Base-by-base conservation (phyloP, 1,140 invertebrate genomes). In the Drosophila trapezifrons region DNA sequence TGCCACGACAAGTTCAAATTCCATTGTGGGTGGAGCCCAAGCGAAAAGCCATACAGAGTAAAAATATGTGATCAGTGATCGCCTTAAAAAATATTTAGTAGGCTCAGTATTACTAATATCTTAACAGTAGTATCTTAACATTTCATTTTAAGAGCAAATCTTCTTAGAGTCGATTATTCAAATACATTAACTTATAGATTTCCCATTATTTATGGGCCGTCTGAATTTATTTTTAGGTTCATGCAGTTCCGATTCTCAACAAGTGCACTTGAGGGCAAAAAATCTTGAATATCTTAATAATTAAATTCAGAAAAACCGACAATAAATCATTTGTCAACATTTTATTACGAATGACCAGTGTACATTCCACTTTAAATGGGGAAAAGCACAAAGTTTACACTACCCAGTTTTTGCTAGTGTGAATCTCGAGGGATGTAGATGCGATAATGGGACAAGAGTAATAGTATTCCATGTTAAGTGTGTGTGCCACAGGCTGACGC, bases 1-100 rank as follows among this genome's bases (percentile, higher is more conserved):
- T 52, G 59, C 46, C 52, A 76, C 78, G 76, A 67, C 46, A 66
- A 66, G 83, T 84, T 83, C 84, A 89, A 89, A 87, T 83, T 87
- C 83, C 83, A 89, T 49, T 71, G 83, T 54, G 79, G 83, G 84
- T 70, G 76, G 66, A 45, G 71, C 49, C 60, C 46, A 76, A 49
- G 47, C 27, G 17, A 42, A 42, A 47, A 29, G 35, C 32, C 22
- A 18, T 63, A 20, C 22, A 55, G 37, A 37, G 32, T n/a, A 20
- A 55, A 38, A 1, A 37, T 15, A 22, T 37, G 2, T 20, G 51
- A 35, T 32, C 49, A 52, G 2, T 52, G 27, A 35, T 52, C 17
- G n/a, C 2, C 3, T 7, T 7, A 13, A 1, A 1, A 10, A 32
- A 32, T 35, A 49, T n/a, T 38, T 12, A 10, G 10, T 32, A 32